Percentiles rank a stretch among this genome's conserved stretches.
phyloP scores from a whole-genome alignment of 1,140 invertebrate genomes.

The Polypedilum vanderplanki region DNA sequence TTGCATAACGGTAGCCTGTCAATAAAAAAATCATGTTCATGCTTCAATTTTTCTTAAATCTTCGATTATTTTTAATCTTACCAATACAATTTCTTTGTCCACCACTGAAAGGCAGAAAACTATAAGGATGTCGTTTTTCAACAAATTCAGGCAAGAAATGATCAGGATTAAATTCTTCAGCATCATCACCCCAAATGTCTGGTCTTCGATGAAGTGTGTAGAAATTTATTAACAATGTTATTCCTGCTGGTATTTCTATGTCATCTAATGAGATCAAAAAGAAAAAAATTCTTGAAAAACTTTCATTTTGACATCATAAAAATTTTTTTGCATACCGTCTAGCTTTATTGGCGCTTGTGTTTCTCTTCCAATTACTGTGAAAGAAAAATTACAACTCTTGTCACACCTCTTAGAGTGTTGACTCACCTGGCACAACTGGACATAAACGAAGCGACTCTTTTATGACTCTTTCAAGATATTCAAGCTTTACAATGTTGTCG shows the following conservation, averaged over 20 bases:
- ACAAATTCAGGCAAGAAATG: slow-evolving; percentile 53
- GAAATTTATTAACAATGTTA: slow-evolving; percentile 36
- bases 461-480: slow-evolving; percentile 56
- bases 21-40: not conserved
- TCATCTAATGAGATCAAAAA: slow-evolving; percentile 6
- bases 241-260: slow-evolving; percentile 35
- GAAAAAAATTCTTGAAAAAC: not conserved
- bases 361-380: slow-evolving; percentile 30
- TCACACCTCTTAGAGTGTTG: slow-evolving; percentile 34
- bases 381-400: not conserved
- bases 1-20: slow-evolving; percentile 45
- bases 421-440: slow-evolving; percentile 53
- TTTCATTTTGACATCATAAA: not conserved
- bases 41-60: not conserved
- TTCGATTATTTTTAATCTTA: not conserved
- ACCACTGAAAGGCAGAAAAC: slow-evolving; percentile 55
- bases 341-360: not conserved
- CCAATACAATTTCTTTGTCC: slow-evolving; percentile 53
- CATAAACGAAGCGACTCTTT: slow-evolving; percentile 58
- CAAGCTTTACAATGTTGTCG: slow-evolving; percentile 53
- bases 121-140: slow-evolving; percentile 45
- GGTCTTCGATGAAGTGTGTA: slow-evolving; percentile 41
- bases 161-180: slow-evolving; percentile 61
- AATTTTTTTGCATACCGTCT: not conserved
- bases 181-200: slow-evolving; percentile 52